Base-by-base conservation (phyloP, 2,113 vertebrate genomes). In the Diadophis punctatus region DNA sequence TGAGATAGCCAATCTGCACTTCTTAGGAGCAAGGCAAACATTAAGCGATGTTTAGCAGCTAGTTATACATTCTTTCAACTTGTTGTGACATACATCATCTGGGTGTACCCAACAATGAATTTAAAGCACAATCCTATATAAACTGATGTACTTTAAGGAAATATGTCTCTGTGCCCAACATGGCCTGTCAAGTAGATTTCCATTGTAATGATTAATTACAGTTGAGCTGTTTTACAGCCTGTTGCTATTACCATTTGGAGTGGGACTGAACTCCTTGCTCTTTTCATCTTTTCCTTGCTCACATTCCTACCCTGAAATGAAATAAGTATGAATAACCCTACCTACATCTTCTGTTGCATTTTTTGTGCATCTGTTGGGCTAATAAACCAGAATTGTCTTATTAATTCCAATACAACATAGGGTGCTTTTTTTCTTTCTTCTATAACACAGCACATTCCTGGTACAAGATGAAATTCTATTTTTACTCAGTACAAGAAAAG, bases 301-400 rank as follows among this genome's bases (percentile, higher is more conserved):
- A 51, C 68, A 89, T 93, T 90, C 8, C n/a, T 90, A 14, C 92
- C 96, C 96, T 85, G 91, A 95, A 93, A 95, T 94, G 74, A 96
- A 97, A 96, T 89, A 9, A 55, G 60, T 96, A 91, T 90, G 90
- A 60, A 96, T 95, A 91, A 94, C 58, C 52, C 95, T 93, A 95
- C 93, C 91, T 96, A 93, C 88, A 0, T 20, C 92, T 94, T 96
- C 95, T 97, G 94, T 93, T 96, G 92, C 88, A 93, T 56, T 96
- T 95, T 90, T 91, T 91, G 20, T 94, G 91, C 92, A 94, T 97
- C 95, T 97, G 90, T 95, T 97, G 92, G 93, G 92, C 88, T 96
- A 84, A 49, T 96, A 90, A 95, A 90, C 93, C 90, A 94, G 95
- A 96, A 97, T 97, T 9, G 88, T 96, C 93, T 91, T 93, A 93